Percentiles rank a stretch among this genome's conserved stretches.
Evolutionary conservation across 2,113 vertebrate species (phyloP).

Genomic region (Ondatra zibethicus): DNA sequence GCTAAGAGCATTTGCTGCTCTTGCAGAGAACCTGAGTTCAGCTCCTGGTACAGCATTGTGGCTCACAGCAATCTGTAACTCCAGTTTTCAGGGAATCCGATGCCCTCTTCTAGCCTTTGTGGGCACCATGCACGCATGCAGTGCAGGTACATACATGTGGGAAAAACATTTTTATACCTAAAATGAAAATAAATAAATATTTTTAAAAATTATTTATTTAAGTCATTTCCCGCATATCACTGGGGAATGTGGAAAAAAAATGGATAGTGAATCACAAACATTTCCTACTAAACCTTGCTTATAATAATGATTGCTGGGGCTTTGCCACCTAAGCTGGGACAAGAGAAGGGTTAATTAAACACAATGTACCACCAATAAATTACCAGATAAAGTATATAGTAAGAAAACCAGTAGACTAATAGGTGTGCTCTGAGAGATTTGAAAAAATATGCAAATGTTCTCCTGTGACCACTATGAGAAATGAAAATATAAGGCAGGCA

Average conservation of each 20-base stretch:
- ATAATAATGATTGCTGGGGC: not conserved
- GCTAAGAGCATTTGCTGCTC: not conserved
- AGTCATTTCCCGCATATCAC: not conserved
- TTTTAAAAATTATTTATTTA: not conserved
- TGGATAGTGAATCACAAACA: not conserved
- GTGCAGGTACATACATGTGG: not conserved
- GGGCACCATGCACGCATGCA: not conserved
- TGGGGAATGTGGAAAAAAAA: not conserved
- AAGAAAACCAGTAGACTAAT: not conserved
- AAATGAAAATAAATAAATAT: not conserved
- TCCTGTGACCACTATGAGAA: not conserved
- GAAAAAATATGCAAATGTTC: not conserved
- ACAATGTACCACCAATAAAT: not conserved
- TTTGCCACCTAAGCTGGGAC: conserved; percentile 12
- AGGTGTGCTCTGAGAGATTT: not conserved
- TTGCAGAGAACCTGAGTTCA: not conserved
- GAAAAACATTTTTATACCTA: not conserved
- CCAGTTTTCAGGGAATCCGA: not conserved
- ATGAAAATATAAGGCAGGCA: not conserved
- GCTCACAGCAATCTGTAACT: not conserved
- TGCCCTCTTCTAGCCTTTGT: not conserved
- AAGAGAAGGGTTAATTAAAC: not conserved
- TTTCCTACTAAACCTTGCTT: not conserved
- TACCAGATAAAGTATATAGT: not conserved
- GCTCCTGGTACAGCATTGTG: not conserved